A percentile compares a stretch with the other conserved stretches of the same genome.
Conservation (phyloP, 1,140 invertebrate species). For the Formica selysi region DNA sequence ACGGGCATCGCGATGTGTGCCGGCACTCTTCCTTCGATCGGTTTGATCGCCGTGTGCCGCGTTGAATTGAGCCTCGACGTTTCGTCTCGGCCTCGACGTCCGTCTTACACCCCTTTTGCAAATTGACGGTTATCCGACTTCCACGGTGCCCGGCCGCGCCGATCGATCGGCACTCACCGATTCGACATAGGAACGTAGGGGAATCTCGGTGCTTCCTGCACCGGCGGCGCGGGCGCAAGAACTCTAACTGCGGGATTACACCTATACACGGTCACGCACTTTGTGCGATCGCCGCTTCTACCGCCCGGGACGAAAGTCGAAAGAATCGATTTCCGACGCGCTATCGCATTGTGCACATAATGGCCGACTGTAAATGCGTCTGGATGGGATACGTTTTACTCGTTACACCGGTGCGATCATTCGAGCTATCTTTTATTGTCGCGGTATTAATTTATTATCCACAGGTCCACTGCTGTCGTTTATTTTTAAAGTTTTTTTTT, state of each 20-base stretch:
- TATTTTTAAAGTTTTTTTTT: background rate
- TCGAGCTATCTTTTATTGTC: background rate
- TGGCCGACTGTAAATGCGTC: constrained; percentile 17
- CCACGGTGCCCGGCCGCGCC: constrained; percentile 46
- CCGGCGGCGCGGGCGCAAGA: constrained; percentile 49
- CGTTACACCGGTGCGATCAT: background rate
- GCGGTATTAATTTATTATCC: constrained; percentile 22
- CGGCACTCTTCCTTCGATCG: constrained; percentile 36
- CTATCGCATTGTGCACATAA: constrained; percentile 29
- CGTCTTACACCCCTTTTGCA: constrained; percentile 67
- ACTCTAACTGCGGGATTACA: constrained; percentile 50
- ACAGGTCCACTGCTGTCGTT: background rate
- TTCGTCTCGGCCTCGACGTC: constrained; percentile 67
- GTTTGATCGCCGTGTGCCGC: constrained; percentile 53
- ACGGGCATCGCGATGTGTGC: constrained; percentile 40
- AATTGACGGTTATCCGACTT: constrained; percentile 75
- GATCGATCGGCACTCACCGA: constrained; percentile 75
- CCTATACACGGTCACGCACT: constrained; percentile 66
- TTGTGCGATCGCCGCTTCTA: constrained; percentile 54
- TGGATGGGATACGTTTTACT: background rate
- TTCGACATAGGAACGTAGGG: constrained; percentile 65
- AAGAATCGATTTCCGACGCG: constrained; percentile 60
- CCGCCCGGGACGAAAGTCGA: constrained; percentile 23
- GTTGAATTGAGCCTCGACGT: constrained; percentile 40
- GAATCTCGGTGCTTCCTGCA: constrained; percentile 60